Evolutionary conservation across 2,797 vertebrate genomes (phyloP).

Genomic region (Molothrus ater): DNA sequence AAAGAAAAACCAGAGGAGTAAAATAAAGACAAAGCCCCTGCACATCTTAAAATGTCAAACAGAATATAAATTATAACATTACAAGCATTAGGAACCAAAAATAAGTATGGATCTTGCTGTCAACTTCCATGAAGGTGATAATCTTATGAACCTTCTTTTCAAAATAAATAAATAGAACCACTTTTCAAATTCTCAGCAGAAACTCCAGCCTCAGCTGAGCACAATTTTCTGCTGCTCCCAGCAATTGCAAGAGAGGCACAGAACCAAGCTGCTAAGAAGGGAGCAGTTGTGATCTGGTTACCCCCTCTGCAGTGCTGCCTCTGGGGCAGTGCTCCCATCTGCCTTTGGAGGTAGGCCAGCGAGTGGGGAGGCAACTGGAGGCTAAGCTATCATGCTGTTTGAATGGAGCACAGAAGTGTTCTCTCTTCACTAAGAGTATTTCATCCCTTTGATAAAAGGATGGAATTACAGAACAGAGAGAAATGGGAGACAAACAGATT

Average conservation of each 20-base stretch:
- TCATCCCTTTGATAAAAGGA: not conserved
- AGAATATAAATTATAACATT: not conserved
- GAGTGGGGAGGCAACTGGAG: not conserved
- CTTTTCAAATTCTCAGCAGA: not conserved
- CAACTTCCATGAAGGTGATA: not conserved
- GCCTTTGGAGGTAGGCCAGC: not conserved
- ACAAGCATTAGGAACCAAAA: conserved; percentile 4
- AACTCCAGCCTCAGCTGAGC: not conserved
- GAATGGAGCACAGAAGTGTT: not conserved
- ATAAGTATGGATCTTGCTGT: conserved; percentile 5
- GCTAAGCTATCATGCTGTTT: not conserved
- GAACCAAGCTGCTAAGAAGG: not conserved
- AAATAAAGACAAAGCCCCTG: not conserved
- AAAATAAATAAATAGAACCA: not conserved
- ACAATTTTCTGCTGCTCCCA: not conserved
- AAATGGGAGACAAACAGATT: not conserved
- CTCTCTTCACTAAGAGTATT: not conserved
- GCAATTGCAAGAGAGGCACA: not conserved
- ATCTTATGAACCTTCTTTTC: not conserved
- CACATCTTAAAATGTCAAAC: not conserved
- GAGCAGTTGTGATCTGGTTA: not conserved
- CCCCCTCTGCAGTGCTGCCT: not conserved
- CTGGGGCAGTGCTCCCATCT: not conserved
- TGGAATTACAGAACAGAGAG: not conserved
- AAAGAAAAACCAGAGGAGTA: not conserved